Evolutionary conservation across 2,888 invertebrate genomes (phyloP), one percentile per base, ranked within the genome.

Genomic region (Pachydiplax longipennis): DNA sequence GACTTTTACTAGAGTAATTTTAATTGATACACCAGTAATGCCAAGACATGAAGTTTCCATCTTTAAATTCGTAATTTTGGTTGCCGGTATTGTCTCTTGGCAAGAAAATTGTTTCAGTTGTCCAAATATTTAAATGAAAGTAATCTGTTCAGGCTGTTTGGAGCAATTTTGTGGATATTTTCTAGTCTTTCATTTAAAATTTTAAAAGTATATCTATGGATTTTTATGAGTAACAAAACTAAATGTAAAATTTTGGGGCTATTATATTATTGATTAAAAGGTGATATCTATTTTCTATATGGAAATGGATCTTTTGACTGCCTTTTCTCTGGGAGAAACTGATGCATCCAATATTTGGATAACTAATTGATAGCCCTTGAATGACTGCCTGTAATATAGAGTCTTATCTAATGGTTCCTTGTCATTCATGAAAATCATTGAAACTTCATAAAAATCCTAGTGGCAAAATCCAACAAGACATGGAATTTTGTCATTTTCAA

Each of bases 311-410:
- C 61, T 65, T 37, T 61, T 61, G 87, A 87, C 87, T 87, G 87
- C 87, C 87, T 87, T 61, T 87, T 87, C 87, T 87, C 87, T 87
- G 87, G 40, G 87, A 87, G 87, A 87, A 87, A 87, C 87, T 61
- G 61, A 87, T 65, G 87, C 87, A 61, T 87, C 87, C 87, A 87
- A 87, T 87, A 87, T 87, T 87, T 87, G 87, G 87, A 87, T 87
- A 87, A 35, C 87, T 87, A 87, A 35, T 87, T 37, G 61, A 87
- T 87, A 87, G 87, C 87, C 87, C 87, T 87, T 87, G 87, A 87
- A 87, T 87, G 87, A 87, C 87, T 87, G 87, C 87, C 87, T 87
- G 87, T 87, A 87, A 61, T 87, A 87, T 87, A 87, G 87, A 61
- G 37, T 87, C 87, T 87, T 25, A 87, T 87, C 37, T 87, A 87